Conservation (phyloP, 2,113 vertebrate genomes). For the Carettochelys insculpta region DNA sequence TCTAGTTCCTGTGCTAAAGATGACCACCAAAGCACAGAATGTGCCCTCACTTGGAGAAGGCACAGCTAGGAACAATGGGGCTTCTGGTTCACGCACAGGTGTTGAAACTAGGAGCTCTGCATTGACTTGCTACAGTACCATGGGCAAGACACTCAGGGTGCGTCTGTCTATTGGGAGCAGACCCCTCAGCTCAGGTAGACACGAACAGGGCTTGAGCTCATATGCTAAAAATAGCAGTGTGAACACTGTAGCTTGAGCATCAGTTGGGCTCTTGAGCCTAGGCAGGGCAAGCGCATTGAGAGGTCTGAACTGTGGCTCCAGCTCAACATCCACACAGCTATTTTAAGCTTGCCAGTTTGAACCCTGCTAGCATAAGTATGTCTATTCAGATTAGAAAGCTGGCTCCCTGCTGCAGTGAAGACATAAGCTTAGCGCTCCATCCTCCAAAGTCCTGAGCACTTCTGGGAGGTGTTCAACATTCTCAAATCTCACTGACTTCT, state of each 20-base stretch:
- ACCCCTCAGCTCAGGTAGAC: not conserved
- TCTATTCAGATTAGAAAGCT: not conserved
- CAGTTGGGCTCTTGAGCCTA: not conserved
- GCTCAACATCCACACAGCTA: not conserved
- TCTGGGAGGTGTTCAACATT: not conserved
- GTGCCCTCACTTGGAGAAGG: no score
- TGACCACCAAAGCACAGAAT: no score
- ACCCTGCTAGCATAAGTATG: not conserved
- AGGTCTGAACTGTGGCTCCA: not conserved
- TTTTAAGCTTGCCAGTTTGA: not conserved
- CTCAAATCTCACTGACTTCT: not conserved
- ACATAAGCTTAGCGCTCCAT: not conserved
- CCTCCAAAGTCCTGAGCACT: not conserved
- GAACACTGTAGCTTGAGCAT: not conserved
- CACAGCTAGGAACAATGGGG: no score
- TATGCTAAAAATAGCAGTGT: not conserved
- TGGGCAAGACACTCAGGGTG: no score
- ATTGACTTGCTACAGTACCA: no score
- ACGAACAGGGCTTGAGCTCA: not conserved
- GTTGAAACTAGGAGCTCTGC: not conserved
- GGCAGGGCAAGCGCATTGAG: not conserved
- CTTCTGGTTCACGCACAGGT: not conserved
- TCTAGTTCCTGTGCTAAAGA: no score
- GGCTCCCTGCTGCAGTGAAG: not conserved
- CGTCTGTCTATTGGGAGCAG: no score